These are phyloP conservation scores for Gallinago media DNA, from an alignment of 2,113 vertebrate genomes.

Conservation along the genomic window DNA sequence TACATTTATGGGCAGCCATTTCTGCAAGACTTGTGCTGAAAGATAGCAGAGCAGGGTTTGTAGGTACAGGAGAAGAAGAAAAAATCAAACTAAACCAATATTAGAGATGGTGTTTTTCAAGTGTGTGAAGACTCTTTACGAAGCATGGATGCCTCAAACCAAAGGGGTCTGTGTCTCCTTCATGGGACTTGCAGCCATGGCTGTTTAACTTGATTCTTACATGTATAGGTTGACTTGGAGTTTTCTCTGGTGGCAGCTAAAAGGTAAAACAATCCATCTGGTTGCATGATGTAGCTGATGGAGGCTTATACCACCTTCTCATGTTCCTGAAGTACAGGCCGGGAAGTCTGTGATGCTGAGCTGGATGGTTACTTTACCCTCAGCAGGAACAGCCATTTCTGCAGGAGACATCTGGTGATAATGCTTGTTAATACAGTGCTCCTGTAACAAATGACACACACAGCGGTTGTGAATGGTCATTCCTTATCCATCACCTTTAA, in stretches of 20 bases:
- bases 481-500: not conserved
- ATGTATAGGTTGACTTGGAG: not conserved
- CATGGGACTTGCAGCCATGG: not conserved
- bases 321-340: accelerated
- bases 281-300: not conserved
- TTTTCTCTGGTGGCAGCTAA: not conserved
- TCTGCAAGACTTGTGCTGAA: not conserved
- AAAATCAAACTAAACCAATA: not conserved
- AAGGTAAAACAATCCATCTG: not conserved
- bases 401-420: not conserved
- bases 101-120: not conserved
- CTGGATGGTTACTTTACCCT: not conserved
- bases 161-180: not conserved
- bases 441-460: not conserved
- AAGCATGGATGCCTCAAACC: not conserved
- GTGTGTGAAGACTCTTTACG: not conserved
- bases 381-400: not conserved
- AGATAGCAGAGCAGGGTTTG: not conserved
- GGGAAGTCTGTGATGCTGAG: not conserved
- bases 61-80: not conserved
- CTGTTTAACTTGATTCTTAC: not conserved
- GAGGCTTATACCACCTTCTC: accelerated
- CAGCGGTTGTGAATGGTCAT: not conserved
- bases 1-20: not conserved
- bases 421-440: not conserved